Evolutionary conservation across 1,140 invertebrate species (phyloP).

Genomic region (Drosophila pruinosa): DNA sequence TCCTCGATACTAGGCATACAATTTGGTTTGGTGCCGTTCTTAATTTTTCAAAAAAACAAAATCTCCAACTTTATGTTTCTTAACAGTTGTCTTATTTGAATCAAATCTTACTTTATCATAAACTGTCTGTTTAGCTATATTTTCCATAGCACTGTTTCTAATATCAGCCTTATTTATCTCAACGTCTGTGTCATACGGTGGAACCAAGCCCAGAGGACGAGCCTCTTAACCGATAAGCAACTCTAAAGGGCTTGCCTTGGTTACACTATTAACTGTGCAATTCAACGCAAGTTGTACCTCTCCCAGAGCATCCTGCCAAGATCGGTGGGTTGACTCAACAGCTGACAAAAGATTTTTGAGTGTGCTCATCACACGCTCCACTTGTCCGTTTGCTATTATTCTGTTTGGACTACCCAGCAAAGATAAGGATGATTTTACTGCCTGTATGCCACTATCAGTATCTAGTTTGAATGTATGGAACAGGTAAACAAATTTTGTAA

Average conservation of each 20-base stretch:
- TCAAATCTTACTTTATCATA: conserved; percentile 22
- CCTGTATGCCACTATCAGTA: not conserved
- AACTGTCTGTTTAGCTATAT: conserved; percentile 13
- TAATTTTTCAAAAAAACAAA: conserved; percentile 13
- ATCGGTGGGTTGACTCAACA: conserved; percentile 4
- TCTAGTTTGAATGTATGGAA: conserved; percentile 2
- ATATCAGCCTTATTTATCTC: conserved; percentile 15
- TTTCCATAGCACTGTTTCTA: conserved; percentile 17
- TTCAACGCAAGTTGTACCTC: too few species aligned
- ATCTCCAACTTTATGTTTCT: conserved; percentile 21
- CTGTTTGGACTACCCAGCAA: not conserved
- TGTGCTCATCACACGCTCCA: conserved; percentile 11
- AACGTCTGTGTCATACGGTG: conserved; percentile 14
- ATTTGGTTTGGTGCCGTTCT: not conserved
- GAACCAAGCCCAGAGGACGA: not conserved
- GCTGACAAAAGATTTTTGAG: conserved; percentile 14
- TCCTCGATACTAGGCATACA: not conserved
- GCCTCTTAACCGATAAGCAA: not conserved
- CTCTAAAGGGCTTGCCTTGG: too few species aligned
- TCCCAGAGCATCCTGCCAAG: not conserved
- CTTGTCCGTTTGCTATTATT: conserved; percentile 28
- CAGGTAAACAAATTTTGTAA: conserved; percentile 7
- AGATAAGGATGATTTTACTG: too few species aligned
- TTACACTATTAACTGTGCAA: too few species aligned
- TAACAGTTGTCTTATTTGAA: conserved; percentile 19